phyloP scores from a whole-genome alignment of 2,797 vertebrate species.

The Lutjanus campechanus region DNA sequence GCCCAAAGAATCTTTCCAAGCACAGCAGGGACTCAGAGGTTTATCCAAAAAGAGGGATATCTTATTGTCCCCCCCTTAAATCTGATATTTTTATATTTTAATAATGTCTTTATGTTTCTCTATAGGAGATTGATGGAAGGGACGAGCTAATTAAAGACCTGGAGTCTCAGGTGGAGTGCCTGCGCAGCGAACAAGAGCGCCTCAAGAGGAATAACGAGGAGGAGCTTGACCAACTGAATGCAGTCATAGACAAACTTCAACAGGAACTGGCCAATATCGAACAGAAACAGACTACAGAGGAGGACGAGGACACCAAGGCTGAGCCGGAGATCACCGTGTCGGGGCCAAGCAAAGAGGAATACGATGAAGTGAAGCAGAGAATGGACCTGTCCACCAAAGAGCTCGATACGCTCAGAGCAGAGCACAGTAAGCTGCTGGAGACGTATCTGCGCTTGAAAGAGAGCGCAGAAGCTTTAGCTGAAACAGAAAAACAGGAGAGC shows the following conservation, averaged over 20 bases:
- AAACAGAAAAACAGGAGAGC: slow-evolving; percentile 48
- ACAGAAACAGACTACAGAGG: slow-evolving; percentile 82
- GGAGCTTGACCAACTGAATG: slow-evolving; percentile 93
- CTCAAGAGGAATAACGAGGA: slow-evolving; percentile 90
- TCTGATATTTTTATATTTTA: slow-evolving; percentile 2
- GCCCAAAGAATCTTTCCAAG: slow-evolving; percentile 5
- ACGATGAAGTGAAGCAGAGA: slow-evolving; percentile 87
- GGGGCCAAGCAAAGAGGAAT: slow-evolving; percentile 73
- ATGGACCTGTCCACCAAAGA: slow-evolving; percentile 85
- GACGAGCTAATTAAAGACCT: slow-evolving; percentile 90
- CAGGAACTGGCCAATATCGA: slow-evolving; percentile 92
- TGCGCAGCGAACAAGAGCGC: slow-evolving; percentile 91
- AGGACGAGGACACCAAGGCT: slow-evolving; percentile 83
- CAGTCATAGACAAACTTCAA: slow-evolving; percentile 96
- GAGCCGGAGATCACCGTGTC: slow-evolving; percentile 69
- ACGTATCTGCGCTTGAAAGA: slow-evolving; percentile 75
- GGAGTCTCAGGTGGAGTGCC: slow-evolving; percentile 91
- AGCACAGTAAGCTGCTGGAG: slow-evolving; percentile 75
- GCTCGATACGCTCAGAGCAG: slow-evolving; percentile 81
- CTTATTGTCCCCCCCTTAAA: background rate
- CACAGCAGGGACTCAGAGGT: slow-evolving; percentile 65
- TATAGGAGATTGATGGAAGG: slow-evolving; percentile 89
- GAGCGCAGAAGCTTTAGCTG: slow-evolving; percentile 61
- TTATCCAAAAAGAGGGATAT: slow-evolving; percentile 36
- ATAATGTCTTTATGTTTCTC: slow-evolving; percentile 25